Base-by-base conservation (phyloP, 2,888 invertebrate species). In the Synanthedon tipuliformis region DNA sequence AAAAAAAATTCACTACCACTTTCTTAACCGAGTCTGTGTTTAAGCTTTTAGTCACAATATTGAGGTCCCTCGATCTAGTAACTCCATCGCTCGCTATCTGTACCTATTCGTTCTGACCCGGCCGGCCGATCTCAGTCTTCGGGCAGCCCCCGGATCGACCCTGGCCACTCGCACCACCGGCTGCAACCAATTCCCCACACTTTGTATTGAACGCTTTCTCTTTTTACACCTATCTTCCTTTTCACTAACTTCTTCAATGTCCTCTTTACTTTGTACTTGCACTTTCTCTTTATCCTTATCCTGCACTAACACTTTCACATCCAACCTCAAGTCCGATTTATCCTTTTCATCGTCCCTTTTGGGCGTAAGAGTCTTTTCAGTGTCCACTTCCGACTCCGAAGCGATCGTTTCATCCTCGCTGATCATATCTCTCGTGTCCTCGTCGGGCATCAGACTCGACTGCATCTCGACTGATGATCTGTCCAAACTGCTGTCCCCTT, bases 81-180 rank as follows among this genome's bases (percentile, higher is more conserved):
- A 18, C 12, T 18, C 52, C 48, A 61, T 57, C 53, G 60, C 55
- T 56, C 65, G 84, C 78, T 81, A 80, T 65, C 82, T 71, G 60
- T 61, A 60, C 27, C 66, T 57, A 50, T 52, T 69, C 56, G 59
- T 68, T 48, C 56, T 61, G 4, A 52, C 45, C 18, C 55, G 54
- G 10, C 60, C 80, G 1, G 81, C 78, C 0, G 83, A 83, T 50
- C 82, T 78, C 56, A 83, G 70, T 0, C 79, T 62, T 1, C 82
- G 69, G 40, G 78, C 73, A 13, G 71, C 73, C 23, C 59, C 59
- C 0, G 78, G 66, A 58, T 91, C 91, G 61, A 92, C 89, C 59
- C 92, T 90, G 68, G 91, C 90, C 60, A 92, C 91, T 11, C 91
- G 84, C 61, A 92, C 92, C 56, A 90, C 90, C 0, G 92, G 92